A percentile compares a stretch with the other conserved stretches of the same genome.
phyloP scores from a whole-genome alignment of 1,140 invertebrate genomes.

The Drosophila malerkotliana region DNA sequence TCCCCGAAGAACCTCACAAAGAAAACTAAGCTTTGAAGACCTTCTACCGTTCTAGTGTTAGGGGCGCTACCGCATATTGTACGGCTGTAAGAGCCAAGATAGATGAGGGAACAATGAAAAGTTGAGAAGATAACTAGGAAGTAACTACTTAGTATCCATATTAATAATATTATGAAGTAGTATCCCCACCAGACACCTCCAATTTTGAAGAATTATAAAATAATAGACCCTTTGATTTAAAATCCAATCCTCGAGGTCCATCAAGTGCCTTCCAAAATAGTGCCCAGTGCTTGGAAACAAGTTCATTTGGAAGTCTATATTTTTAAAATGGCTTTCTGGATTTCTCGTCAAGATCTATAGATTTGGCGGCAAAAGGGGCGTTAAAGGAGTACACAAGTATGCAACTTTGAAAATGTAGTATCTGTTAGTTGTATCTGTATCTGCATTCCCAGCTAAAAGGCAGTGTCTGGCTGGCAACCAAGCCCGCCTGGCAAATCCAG shows the following conservation, averaged over 20 bases:
- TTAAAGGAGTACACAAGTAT: background rate
- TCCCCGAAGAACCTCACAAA: too few species aligned
- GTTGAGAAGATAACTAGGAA: too few species aligned
- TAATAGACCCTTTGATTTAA: background rate
- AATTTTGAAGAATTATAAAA: background rate
- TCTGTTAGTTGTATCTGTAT: background rate
- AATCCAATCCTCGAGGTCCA: conserved; percentile 5
- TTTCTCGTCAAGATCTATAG: background rate
- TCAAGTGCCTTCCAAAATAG: background rate
- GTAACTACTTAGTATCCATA: too few species aligned
- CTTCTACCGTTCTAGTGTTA: too few species aligned
- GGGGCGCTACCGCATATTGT: too few species aligned
- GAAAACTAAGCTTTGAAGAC: too few species aligned
- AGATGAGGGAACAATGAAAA: too few species aligned
- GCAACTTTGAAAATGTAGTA: conserved; percentile 1
- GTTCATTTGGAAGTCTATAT: conserved; percentile 27
- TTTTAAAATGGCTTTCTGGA: background rate
- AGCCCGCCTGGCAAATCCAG: conserved; percentile 46
- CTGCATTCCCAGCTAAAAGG: conserved; percentile 6
- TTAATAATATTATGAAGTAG: too few species aligned
- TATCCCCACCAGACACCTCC: too few species aligned
- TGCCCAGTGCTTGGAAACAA: conserved; percentile 4
- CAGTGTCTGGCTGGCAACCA: background rate
- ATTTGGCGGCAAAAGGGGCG: background rate
- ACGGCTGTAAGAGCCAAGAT: too few species aligned